These are phyloP conservation scores for Perca flavescens DNA, from an alignment of 2,113 vertebrate genomes.

Conservation along the genomic window DNA sequence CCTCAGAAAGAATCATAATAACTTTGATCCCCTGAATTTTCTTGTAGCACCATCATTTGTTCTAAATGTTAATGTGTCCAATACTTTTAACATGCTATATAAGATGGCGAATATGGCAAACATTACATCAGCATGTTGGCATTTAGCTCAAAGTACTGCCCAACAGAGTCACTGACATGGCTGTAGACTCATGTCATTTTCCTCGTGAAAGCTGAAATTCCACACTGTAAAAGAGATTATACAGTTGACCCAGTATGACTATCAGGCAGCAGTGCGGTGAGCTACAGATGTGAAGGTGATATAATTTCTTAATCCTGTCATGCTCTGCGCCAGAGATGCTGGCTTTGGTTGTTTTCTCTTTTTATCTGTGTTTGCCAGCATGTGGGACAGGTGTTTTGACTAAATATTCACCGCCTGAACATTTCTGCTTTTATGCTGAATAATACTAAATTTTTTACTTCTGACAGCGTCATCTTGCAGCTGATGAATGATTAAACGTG, in stretches of 20 bases:
- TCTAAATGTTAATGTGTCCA: not conserved
- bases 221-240: slow-evolving; percentile 40
- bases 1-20: not conserved
- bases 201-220: not conserved
- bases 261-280: slow-evolving; percentile 27
- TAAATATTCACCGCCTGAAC: slow-evolving; percentile 27
- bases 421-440: slow-evolving; percentile 17
- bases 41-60: not conserved
- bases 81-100: not conserved
- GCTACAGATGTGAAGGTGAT: slow-evolving; percentile 38
- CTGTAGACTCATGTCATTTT: slow-evolving; percentile 13
- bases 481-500: slow-evolving; percentile 21
- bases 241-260: slow-evolving; percentile 19
- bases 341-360: slow-evolving; percentile 48
- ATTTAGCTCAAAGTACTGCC: not conserved
- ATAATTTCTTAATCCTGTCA: slow-evolving; percentile 62
- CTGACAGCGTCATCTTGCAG: slow-evolving; percentile 21
- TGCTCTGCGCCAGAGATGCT: slow-evolving; percentile 38
- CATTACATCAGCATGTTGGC: not conserved
- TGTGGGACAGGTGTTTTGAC: slow-evolving; percentile 23
- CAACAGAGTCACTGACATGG: not conserved
- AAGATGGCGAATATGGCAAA: not conserved
- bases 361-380: slow-evolving; percentile 58
- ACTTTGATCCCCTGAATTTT: not conserved
- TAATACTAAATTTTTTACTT: not conserved